A percentile compares a stretch with the other conserved stretches of the same genome.
phyloP scores from a whole-genome alignment of 2,113 vertebrate genomes.

The Pteropus alecto region DNA sequence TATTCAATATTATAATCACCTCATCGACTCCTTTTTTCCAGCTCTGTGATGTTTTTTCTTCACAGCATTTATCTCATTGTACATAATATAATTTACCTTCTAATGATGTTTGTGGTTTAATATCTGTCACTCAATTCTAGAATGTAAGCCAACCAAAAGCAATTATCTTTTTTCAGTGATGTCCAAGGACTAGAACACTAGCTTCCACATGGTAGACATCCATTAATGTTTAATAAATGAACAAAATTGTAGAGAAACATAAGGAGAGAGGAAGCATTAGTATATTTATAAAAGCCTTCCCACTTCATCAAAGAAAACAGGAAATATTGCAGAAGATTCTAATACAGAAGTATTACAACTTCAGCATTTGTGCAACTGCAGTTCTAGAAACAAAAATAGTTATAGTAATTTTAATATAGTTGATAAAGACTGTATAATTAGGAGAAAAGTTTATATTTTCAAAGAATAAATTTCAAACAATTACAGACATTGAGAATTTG shows the following conservation, averaged over 20 bases:
- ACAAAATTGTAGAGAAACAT: neutral
- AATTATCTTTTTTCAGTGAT: neutral
- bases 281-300: neutral
- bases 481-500: neutral
- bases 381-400: neutral
- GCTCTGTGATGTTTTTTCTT: neutral
- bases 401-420: neutral
- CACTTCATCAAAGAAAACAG: neutral
- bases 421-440: neutral
- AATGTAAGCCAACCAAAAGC: neutral
- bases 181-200: neutral
- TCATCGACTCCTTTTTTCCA: neutral
- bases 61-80: neutral
- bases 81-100: neutral
- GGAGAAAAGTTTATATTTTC: neutral
- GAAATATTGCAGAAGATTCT: neutral
- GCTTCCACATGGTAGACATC: neutral
- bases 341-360: neutral
- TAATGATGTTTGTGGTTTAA: neutral
- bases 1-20: neutral
- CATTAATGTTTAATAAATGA: neutral
- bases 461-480: neutral
- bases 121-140: neutral
- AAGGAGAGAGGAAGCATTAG: neutral
- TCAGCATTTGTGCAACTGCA: neutral